Evolutionary conservation across 2,888 invertebrate genomes (phyloP), one percentile per base, ranked within the genome.

Genomic region (Dexiosoma caninum): DNA sequence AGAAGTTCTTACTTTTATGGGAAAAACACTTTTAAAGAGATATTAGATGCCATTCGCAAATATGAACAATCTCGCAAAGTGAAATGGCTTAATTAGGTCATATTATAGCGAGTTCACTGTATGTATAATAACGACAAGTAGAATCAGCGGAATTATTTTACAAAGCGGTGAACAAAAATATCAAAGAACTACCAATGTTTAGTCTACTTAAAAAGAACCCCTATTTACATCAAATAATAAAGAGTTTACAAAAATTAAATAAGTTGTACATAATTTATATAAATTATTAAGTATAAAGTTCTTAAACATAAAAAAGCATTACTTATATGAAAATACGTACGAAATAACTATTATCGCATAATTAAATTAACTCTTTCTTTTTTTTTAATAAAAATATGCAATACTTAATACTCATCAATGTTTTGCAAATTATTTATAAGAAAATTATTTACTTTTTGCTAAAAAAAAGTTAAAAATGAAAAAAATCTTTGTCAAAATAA

Each of bases 301-400:
- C 35, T 7, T 51, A 72, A 55, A 51, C 55, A 46, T 37, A 23
- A n/a, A 60, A 69, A 37, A 42, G 3, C n/a, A n/a, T n/a, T n/a
- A n/a, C n/a, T n/a, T n/a, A 8, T 14, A 46, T 40, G 19, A 78
- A 70, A 75, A 77, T 81, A 81, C 80, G 77, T 81, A 81, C 62
- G 77, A 69, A 53, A 30, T 53, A 67, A 70, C 60, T 62, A 55
- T 59, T 72, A 59, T 75, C 59, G 53, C 53, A 66, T 60, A 72
- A 66, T 37, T 19, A 42, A 49, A 66, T 35, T 51, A 49, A 53
- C n/a, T 72, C 60, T 72, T 69, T n/a, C 62, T n/a, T 72, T 67
- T 72, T 69, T n/a, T 69, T 37, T 16, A 42, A 62, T 32, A 71
- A 44, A 37, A 51, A 67, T 6, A 6, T 27, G 27, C 6, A 72